Percentiles rank a stretch among this genome's conserved stretches.
Evolutionary conservation across 2,113 vertebrate species (phyloP).

Genomic region (Aramus guarauna): DNA sequence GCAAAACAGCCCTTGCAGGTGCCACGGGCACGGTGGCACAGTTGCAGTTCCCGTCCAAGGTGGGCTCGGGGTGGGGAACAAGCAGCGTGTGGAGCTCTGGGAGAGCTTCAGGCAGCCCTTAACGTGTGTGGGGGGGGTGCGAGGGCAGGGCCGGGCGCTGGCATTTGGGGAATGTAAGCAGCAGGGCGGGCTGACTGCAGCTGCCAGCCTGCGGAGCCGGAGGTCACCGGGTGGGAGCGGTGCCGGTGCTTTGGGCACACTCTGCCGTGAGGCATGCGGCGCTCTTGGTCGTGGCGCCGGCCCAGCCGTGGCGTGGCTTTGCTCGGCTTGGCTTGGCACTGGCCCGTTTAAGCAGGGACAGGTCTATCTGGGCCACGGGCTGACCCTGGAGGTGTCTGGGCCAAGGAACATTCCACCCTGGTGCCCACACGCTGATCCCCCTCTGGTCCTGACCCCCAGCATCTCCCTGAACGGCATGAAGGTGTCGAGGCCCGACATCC

Average conservation of each 20-base stretch:
- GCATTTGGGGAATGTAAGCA: neutral
- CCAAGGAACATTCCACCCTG: neutral
- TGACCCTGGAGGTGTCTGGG: neutral
- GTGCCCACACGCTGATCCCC: neutral
- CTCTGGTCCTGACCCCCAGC: conserved; percentile 67
- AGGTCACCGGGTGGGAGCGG: rapidly evolving
- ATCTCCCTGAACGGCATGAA: conserved; percentile 99
- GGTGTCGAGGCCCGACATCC: conserved; percentile 94
- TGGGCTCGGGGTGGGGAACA: neutral
- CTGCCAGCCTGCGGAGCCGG: rapidly evolving
- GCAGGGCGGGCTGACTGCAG: neutral
- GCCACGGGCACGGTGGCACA: rapidly evolving
- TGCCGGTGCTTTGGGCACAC: neutral
- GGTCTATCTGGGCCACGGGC: neutral
- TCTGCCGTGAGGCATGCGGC: neutral
- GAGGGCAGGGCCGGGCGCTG: neutral
- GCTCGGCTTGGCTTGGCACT: neutral
- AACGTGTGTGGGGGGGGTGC: neutral
- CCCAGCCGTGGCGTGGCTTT: neutral
- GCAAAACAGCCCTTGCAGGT: neutral
- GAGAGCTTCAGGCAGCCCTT: neutral
- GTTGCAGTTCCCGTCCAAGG: neutral
- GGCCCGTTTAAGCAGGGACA: neutral
- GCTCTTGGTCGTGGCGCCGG: neutral
- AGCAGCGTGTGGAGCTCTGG: neutral